A percentile compares a stretch with the other conserved stretches of the same genome.
Conservation (phyloP, 2,888 invertebrate genomes). For the Argyresthia goedartella region DNA sequence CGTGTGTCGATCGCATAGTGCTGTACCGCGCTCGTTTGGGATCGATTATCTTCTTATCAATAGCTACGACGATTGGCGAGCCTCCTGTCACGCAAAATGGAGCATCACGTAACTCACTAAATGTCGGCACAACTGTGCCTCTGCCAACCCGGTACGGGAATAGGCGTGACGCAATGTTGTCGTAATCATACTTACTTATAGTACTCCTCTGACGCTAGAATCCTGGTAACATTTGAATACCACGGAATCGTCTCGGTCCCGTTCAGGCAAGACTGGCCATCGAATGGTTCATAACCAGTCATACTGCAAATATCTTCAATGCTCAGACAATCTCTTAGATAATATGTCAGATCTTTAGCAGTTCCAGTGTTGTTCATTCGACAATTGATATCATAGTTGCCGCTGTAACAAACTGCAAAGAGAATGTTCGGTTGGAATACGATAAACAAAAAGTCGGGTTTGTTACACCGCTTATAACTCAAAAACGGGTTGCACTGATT, state of each 20-base stretch:
- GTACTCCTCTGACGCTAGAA: conserved; percentile 75
- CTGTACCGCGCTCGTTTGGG: too few relatives aligned
- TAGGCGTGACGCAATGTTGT: too few relatives aligned
- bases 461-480: too few relatives aligned
- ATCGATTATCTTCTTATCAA: too few relatives aligned
- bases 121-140: too few relatives aligned
- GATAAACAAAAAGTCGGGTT: too few relatives aligned
- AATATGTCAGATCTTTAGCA: conserved; percentile 59
- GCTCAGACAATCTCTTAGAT: conserved; percentile 54
- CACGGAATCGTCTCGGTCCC: conserved; percentile 43
- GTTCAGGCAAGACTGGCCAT: conserved; percentile 57
- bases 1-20: too few relatives aligned
- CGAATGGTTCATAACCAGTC: conserved; percentile 40
- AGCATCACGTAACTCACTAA: too few relatives aligned
- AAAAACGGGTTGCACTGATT: too few relatives aligned
- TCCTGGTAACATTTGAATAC: conserved; percentile 62
- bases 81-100: too few relatives aligned
- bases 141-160: too few relatives aligned
- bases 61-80: too few relatives aligned
- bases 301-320: conserved; percentile 61
- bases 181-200: conserved; percentile 66
- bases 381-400: conserved; percentile 70
- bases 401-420: conserved; percentile 74
- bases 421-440: background rate
- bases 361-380: conserved; percentile 37